Evolutionary conservation across 1,140 invertebrate genomes (phyloP), one percentile per base, ranked within the genome.

Genomic region (Ericerus pela): DNA sequence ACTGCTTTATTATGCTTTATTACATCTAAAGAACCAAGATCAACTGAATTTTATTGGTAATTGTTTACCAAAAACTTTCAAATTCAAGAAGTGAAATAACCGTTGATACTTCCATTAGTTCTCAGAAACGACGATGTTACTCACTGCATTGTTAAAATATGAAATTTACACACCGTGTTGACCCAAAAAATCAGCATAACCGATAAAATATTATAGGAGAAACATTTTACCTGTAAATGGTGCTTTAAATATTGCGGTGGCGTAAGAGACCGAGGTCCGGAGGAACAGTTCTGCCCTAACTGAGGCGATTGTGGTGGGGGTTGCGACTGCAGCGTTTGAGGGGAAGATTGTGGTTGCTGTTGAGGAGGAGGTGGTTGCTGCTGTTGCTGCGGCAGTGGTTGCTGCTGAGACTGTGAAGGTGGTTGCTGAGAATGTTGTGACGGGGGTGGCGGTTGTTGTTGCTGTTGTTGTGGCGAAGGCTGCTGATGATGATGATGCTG

Each of bases 211-310:
- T n/a, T n/a, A n/a, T n/a, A n/a, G n/a, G n/a, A n/a, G n/a, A n/a
- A n/a, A n/a, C n/a, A 41, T 8, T 28, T 54, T 54, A 66, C 65
- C 68, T 79, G 75, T 64, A 78, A 63, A 70, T 82, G 80, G 61
- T 81, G 79, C 65, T 81, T 80, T 64, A 82, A 69, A 73, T 82
- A 81, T 61, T 66, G 64, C 41, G 67, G 67, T 52, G 66, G 65
- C 31, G 64, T 64, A 57, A 63, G 66, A 29, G 65, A 62, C 26
- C 65, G 63, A 22, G 63, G 60, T 37, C 63, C 58, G 30, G 64
- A 59, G 28, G 57, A 54, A 57, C 57, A 36, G 47, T 56, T 56
- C 37, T 58, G 54, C 8, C 57, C 58, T 29, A 53, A 56, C 22
- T 57, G 60, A 18, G 56, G 62, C 56, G 58, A 58, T 16, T 62